These are phyloP conservation scores for Holacanthella duospinosa DNA, from an alignment of 2,888 invertebrate genomes.

Conservation along the genomic window DNA sequence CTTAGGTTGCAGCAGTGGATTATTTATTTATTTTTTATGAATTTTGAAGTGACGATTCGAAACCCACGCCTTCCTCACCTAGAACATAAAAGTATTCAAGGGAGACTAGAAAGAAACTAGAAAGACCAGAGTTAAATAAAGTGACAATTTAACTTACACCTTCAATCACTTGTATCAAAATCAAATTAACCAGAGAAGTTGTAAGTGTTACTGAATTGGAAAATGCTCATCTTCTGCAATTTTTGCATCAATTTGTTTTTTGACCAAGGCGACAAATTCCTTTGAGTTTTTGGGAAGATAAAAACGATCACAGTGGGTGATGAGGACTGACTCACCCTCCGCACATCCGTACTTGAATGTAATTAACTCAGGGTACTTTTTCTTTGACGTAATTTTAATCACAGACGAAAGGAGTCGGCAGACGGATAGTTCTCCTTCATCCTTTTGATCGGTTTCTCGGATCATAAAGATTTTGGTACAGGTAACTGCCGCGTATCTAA, in stretches of 20 bases:
- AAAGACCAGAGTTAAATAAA: too few species aligned
- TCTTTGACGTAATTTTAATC: conserved; percentile 93
- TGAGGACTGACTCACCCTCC: conserved; percentile 28
- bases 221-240: conserved; percentile 16
- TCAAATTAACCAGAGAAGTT: too few species aligned
- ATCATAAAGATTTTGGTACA: conserved; percentile 75
- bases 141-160: too few species aligned
- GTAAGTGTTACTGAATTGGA: too few species aligned
- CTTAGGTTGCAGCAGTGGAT: too few species aligned
- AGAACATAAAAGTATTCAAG: too few species aligned
- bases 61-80: too few species aligned
- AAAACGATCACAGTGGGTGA: conserved; percentile 36
- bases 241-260: conserved; percentile 30
- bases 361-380: conserved; percentile 86
- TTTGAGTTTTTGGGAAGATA: conserved; percentile 32
- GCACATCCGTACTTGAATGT: conserved; percentile 82
- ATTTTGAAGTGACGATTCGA: too few species aligned
- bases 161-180: too few species aligned
- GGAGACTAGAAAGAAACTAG: too few species aligned
- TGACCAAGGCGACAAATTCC: conserved; percentile 34
- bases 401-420: conserved; percentile 80
- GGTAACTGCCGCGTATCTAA: conserved; percentile 75
- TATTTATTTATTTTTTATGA: too few species aligned
- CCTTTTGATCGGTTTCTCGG: conserved; percentile 46
- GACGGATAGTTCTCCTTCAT: conserved; percentile 68